Evolutionary conservation across 2,113 vertebrate species (phyloP).

Genomic region (Lepus americanus): DNA sequence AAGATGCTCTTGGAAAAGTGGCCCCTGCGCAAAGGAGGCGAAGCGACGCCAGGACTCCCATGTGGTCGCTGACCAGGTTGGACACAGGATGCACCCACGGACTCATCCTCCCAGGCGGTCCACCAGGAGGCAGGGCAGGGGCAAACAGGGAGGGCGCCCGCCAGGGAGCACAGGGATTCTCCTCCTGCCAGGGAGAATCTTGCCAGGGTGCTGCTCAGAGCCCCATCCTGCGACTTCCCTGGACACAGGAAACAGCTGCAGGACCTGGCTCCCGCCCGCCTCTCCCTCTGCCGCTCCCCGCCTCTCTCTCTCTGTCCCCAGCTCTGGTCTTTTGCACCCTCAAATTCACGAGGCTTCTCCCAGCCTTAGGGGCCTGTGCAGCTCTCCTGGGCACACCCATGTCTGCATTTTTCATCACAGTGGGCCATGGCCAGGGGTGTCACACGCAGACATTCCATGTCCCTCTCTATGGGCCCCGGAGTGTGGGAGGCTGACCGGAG

Average conservation of each 20-base stretch:
- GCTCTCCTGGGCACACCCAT: background rate
- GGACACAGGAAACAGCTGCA: background rate
- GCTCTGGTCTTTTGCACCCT: background rate
- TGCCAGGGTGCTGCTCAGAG: background rate
- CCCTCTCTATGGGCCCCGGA: rapidly evolving
- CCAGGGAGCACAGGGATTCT: background rate
- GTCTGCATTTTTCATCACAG: background rate
- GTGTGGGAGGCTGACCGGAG: rapidly evolving
- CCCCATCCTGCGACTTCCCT: too few relatives aligned
- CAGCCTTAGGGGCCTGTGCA: background rate
- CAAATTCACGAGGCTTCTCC: background rate
- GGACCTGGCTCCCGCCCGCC: background rate
- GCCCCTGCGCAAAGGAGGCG: rapidly evolving
- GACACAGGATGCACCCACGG: rapidly evolving
- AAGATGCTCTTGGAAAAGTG: background rate
- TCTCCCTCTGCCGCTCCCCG: background rate
- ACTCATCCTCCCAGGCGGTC: background rate
- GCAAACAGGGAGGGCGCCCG: rapidly evolving
- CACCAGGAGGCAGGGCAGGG: background rate
- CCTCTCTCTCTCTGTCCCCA: background rate
- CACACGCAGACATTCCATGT: background rate
- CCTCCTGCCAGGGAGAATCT: background rate
- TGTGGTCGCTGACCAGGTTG: rapidly evolving
- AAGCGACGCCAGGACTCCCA: rapidly evolving
- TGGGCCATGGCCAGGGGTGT: background rate